Evolutionary conservation across 2,797 vertebrate species (phyloP), one percentile per base, ranked within the genome.

Genomic region (Acanthurus tractus): DNA sequence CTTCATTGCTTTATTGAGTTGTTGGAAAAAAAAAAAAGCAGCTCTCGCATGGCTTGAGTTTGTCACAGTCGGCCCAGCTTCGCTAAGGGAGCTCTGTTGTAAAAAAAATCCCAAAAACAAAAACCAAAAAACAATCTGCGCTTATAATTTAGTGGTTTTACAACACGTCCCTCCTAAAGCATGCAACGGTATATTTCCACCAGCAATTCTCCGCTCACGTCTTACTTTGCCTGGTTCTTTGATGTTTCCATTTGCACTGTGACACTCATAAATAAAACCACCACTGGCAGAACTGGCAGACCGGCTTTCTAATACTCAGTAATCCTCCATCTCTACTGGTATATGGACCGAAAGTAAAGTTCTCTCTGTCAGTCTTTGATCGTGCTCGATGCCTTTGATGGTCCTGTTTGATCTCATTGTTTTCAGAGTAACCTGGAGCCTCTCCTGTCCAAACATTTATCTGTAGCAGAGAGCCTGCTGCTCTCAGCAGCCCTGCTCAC

Each of bases 361-460:
- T 76, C 52, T 56, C 71, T 29, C 52, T 59, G 55, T 54, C 50
- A 22, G 63, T 15, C 64, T 87, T 81, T 90, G 79, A 84, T 83
- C 64, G 45, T 2, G 8, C 36, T 6, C 6, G 25, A 55, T 66
- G 63, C 55, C 74, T 86, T 81, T 82, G 82, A 81, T 76, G 68
- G 40, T 56, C 18, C 9, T 9, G 66, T 87, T 77, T 87, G 86
- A 81, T 81, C 67, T 74, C 25, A 63, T 81, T 89, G 82, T 88
- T 89, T 83, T 77, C 64, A 42, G 67, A 86, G 65, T 52, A 44
- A 84, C 67, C 82, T 80, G 72, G 76, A 86, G 57, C 78, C 44
- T 63, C 65, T 77, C 72, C 75, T 81, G 85, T 85, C 77, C 76
- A 85, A 91, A 91, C 85, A 86, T 84, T 70, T 85, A 68, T 81